A percentile compares a stretch with the other conserved stretches of the same genome.
These are phyloP conservation scores for Coecobrya sp. DNA, from an alignment of 2,888 invertebrate species.

Conservation along the genomic window DNA sequence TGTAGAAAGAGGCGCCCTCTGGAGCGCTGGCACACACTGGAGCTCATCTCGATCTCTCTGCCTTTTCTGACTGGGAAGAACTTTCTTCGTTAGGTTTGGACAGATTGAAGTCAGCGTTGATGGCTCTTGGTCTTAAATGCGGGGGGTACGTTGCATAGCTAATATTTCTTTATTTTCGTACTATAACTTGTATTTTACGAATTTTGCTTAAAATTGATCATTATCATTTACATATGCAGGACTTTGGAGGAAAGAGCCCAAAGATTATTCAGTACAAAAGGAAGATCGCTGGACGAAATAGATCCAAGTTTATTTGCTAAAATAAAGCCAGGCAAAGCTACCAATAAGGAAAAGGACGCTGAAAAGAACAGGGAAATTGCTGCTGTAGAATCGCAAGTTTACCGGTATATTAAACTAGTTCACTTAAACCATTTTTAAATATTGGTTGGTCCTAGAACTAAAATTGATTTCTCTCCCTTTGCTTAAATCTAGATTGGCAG, in stretches of 20 bases:
- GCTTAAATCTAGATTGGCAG: conserved; percentile 91
- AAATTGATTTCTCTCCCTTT: too few relatives aligned
- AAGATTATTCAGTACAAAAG: conserved; percentile 98
- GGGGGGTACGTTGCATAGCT: conserved; percentile 91
- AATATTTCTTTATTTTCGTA: background rate
- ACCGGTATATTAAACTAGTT: conserved; percentile 91
- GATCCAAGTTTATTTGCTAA: conserved; percentile 97
- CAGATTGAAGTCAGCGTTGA: conserved; percentile 98
- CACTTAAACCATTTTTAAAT: too few relatives aligned
- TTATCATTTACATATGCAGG: conserved; percentile 88
- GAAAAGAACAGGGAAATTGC: conserved; percentile 95
- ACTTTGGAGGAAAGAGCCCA: conserved; percentile 99
- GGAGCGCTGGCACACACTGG: conserved; percentile 96
- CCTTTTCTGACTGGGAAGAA: conserved; percentile 99
- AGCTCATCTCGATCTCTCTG: conserved; percentile 99
- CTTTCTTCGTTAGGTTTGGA: conserved; percentile 98
- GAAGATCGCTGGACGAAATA: conserved; percentile 93
- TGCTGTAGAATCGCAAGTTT: conserved; percentile 95
- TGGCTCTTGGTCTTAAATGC: conserved; percentile 99
- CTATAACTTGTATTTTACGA: background rate
- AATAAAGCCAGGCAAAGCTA: conserved; percentile 92
- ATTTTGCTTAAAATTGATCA: background rate
- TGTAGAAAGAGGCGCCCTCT: conserved; percentile 96
- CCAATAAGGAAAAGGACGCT: conserved; percentile 89
- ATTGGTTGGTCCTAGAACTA: too few relatives aligned